These are phyloP conservation scores for Eufriesea mexicana DNA, from an alignment of 1,140 invertebrate species.

Conservation along the genomic window DNA sequence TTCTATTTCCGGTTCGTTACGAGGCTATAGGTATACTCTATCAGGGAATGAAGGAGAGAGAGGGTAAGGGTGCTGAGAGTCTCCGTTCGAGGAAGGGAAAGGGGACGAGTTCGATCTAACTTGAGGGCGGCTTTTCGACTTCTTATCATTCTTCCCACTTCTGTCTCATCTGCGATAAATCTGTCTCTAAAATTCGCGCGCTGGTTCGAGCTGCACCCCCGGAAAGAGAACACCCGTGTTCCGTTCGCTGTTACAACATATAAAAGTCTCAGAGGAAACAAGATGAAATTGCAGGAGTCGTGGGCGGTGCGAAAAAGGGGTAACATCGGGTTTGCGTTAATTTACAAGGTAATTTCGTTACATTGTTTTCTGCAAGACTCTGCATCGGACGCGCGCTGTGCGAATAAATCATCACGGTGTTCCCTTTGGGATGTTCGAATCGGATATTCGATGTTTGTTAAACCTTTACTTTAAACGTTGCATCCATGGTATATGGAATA, in stretches of 20 bases:
- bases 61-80: constrained; percentile 15
- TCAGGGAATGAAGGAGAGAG: constrained; percentile 7
- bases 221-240: background rate
- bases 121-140: constrained; percentile 26
- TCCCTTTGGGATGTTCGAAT: background rate
- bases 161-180: background rate
- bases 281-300: background rate
- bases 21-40: background rate
- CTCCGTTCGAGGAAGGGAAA: constrained; percentile 26
- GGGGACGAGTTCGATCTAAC: constrained; percentile 24
- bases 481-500: background rate
- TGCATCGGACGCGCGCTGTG: background rate
- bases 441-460: constrained; percentile 23
- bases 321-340: background rate
- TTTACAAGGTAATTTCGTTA: constrained; percentile 3
- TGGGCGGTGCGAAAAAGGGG: background rate
- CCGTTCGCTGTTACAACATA: background rate
- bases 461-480: constrained; percentile 4
- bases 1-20: background rate
- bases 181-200: background rate
- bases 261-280: constrained; percentile 3
- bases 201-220: background rate
- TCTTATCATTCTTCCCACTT: background rate
- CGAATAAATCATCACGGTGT: background rate
- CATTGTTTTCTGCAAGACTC: background rate